Evolutionary conservation across 1,140 invertebrate species (phyloP).

Genomic region (Pseudomyrmex sp.): DNA sequence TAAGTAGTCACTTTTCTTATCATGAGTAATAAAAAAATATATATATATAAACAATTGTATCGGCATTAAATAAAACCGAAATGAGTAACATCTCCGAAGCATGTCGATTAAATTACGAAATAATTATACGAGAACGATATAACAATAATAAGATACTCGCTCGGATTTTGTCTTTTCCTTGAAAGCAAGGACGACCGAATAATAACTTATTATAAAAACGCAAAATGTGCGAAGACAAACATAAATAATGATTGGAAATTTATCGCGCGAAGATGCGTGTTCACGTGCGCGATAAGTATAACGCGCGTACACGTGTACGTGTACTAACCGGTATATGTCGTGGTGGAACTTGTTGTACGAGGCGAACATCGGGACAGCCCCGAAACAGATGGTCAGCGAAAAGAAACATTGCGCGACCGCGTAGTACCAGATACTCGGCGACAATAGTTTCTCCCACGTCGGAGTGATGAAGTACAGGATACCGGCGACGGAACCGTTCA

Average conservation of each 20-base stretch:
- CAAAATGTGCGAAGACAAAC: background rate
- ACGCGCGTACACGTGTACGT: constrained; percentile 12
- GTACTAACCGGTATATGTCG: constrained; percentile 90
- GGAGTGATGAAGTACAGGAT: constrained; percentile 90
- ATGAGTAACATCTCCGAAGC: too few relatives aligned
- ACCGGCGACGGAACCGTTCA: constrained; percentile 87
- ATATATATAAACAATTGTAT: too few relatives aligned
- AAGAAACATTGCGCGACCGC: constrained; percentile 95
- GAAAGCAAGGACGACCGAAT: too few relatives aligned
- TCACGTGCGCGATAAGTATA: background rate
- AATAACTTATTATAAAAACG: background rate
- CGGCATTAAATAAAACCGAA: too few relatives aligned
- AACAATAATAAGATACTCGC: too few relatives aligned
- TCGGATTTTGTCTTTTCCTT: too few relatives aligned
- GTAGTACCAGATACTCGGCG: constrained; percentile 92
- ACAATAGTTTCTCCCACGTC: constrained; percentile 89
- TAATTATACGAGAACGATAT: too few relatives aligned
- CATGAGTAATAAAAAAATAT: too few relatives aligned
- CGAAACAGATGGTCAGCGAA: constrained; percentile 93
- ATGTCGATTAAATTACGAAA: too few relatives aligned
- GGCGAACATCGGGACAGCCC: constrained; percentile 92
- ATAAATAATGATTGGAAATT: background rate
- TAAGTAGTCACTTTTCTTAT: too few relatives aligned
- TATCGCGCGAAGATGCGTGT: too few relatives aligned
- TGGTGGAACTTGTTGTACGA: constrained; percentile 93